phyloP scores from a whole-genome alignment of 1,140 invertebrate species.

The Caenorhabditis remanei region DNA sequence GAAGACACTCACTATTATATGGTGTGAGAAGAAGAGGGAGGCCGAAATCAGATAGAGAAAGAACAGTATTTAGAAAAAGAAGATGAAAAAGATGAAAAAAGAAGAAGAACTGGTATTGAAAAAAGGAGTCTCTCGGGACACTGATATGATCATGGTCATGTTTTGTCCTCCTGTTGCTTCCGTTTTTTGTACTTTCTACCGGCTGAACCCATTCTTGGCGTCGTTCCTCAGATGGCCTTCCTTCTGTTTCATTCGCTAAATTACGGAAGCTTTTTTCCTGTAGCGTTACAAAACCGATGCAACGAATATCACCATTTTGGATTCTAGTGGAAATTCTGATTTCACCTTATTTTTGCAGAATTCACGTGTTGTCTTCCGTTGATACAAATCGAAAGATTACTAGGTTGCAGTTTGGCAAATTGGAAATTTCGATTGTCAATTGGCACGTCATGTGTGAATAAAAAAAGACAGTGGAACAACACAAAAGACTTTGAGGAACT shows the following conservation, averaged over 20 bases:
- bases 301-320: too few relatives aligned
- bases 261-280: background rate
- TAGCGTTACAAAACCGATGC: too few relatives aligned
- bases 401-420: conserved; percentile 47
- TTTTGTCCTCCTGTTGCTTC: conserved; percentile 23
- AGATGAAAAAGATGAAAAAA: conserved; percentile 18
- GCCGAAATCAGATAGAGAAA: conserved; percentile 32
- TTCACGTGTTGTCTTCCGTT: conserved; percentile 2
- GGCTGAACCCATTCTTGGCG: background rate
- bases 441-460: conserved; percentile 16
- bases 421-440: background rate
- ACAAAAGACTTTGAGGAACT: background rate
- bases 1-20: conserved; percentile 50
- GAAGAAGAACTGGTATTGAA: conserved; percentile 42
- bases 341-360: conserved; percentile 21
- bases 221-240: background rate
- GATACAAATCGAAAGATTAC: conserved; percentile 2
- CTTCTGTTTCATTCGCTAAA: background rate
- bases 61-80: background rate
- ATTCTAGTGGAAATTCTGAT: background rate
- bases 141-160: conserved; percentile 52
- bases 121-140: conserved; percentile 30
- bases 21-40: conserved; percentile 37
- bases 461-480: background rate
- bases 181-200: conserved; percentile 50